phyloP scores from a whole-genome alignment of 2,888 invertebrate species.

The Drosophila kanekoi region DNA sequence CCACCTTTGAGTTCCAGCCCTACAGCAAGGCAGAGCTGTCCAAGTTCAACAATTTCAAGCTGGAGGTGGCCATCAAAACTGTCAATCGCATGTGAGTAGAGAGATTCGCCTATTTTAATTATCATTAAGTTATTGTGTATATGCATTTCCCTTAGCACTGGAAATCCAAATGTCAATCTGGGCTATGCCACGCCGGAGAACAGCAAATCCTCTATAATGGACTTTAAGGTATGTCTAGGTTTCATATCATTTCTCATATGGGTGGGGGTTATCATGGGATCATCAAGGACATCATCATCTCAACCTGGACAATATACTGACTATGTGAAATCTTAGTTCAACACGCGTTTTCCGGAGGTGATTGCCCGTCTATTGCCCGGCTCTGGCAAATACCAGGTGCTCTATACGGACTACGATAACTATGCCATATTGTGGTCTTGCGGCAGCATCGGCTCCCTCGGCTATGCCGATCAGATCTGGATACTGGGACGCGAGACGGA shows the following conservation, averaged over 20 bases:
- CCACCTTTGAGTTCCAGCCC: conserved; percentile 87
- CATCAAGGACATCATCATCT: not conserved
- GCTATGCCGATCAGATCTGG: conserved; percentile 89
- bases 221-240: conserved; percentile 82
- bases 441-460: conserved; percentile 87
- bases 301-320: not conserved
- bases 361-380: conserved; percentile 90
- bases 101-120: no score
- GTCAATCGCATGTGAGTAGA: conserved; percentile 88
- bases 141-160: conserved; percentile 86
- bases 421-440: conserved; percentile 92
- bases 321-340: conserved; percentile 84
- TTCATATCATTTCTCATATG: not conserved
- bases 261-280: not conserved
- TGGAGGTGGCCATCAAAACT: conserved; percentile 88
- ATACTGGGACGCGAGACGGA: conserved; percentile 89
- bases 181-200: conserved; percentile 88
- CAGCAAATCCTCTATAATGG: conserved; percentile 86
- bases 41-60: conserved; percentile 86
- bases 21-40: conserved; percentile 79
- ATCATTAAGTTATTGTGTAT: not conserved
- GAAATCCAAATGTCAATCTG: conserved; percentile 87
- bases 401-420: conserved; percentile 90
- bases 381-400: conserved; percentile 89
- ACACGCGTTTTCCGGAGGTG: conserved; percentile 88